These are phyloP conservation scores for Leptura quadrifasciata DNA, from an alignment of 2,888 invertebrate genomes.

Conservation along the genomic window DNA sequence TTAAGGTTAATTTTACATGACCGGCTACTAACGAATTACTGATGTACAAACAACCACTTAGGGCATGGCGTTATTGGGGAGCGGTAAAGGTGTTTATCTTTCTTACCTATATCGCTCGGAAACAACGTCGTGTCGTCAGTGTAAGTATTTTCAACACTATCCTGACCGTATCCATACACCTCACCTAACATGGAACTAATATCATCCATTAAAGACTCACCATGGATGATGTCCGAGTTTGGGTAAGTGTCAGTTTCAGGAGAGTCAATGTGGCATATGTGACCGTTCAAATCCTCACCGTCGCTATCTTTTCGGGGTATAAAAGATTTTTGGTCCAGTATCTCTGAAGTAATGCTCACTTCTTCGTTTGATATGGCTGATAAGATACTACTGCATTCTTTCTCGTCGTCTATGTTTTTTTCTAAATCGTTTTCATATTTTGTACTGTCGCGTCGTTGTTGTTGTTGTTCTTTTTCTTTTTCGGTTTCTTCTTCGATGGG, in stretches of 20 bases:
- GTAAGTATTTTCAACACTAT: slow-evolving; percentile 77
- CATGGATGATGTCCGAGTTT: slow-evolving; percentile 84
- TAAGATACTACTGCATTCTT: slow-evolving; percentile 79
- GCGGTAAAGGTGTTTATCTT: slow-evolving; percentile 52
- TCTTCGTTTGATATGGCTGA: slow-evolving; percentile 82
- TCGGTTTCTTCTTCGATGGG: slow-evolving; percentile 55
- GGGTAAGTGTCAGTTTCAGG: slow-evolving; percentile 87
- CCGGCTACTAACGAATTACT: slow-evolving; percentile 23
- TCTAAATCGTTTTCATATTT: slow-evolving; percentile 70
- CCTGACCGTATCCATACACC: slow-evolving; percentile 81
- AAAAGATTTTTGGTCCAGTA: slow-evolving; percentile 75
- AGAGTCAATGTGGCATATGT: slow-evolving; percentile 88
- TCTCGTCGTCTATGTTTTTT: slow-evolving; percentile 74
- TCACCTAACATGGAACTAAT: slow-evolving; percentile 85
- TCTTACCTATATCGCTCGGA: slow-evolving; percentile 74
- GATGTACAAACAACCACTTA: slow-evolving; percentile 44
- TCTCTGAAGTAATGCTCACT: slow-evolving; percentile 83
- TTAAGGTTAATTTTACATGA: neutral
- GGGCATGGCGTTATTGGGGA: slow-evolving; percentile 58
- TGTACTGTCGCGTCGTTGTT: slow-evolving; percentile 67
- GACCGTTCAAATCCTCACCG: slow-evolving; percentile 74
- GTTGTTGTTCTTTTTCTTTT: slow-evolving; percentile 58
- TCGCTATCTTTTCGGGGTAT: slow-evolving; percentile 73
- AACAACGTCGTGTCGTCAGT: slow-evolving; percentile 84
- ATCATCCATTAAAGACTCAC: slow-evolving; percentile 87